These are phyloP conservation scores for Cerastis leucographa DNA, from an alignment of 2,888 invertebrate genomes.

Conservation along the genomic window DNA sequence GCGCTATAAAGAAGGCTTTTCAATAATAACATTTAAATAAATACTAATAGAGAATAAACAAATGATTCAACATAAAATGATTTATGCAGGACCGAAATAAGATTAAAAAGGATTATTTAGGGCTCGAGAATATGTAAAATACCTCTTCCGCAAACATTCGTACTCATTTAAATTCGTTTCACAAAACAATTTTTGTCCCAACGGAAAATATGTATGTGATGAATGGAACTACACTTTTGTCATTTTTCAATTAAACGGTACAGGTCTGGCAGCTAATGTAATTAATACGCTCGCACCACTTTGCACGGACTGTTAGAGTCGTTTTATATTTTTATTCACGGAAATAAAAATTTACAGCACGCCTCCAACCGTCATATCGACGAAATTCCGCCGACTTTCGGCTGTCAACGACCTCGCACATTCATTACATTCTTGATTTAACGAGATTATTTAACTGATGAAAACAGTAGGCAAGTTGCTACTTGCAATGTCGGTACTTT, in stretches of 20 bases:
- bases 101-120: not conserved
- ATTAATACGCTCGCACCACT: slow-evolving; percentile 65
- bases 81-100: not conserved
- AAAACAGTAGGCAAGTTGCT: slow-evolving; percentile 22
- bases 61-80: not conserved
- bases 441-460: slow-evolving; percentile 35
- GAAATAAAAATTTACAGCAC: slow-evolving; percentile 59
- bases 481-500: slow-evolving; percentile 7
- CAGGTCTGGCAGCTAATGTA: slow-evolving; percentile 55
- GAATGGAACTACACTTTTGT: slow-evolving; percentile 50
- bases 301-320: slow-evolving; percentile 60
- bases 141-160: not conserved
- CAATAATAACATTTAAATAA: not conserved
- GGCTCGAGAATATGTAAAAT: slow-evolving; percentile 1
- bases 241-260: slow-evolving; percentile 63
- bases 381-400: slow-evolving; percentile 42
- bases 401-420: slow-evolving; percentile 34
- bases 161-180: slow-evolving; percentile 8
- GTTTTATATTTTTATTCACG: slow-evolving; percentile 57
- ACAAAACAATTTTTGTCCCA: slow-evolving; percentile 27
- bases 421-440: slow-evolving; percentile 47
- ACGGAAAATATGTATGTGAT: slow-evolving; percentile 25
- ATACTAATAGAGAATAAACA: not conserved
- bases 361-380: slow-evolving; percentile 48
- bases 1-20: not conserved